Percentiles rank a stretch among this genome's conserved stretches.
Evolutionary conservation across 2,888 invertebrate genomes (phyloP).

Genomic region (Melanotus villosus): DNA sequence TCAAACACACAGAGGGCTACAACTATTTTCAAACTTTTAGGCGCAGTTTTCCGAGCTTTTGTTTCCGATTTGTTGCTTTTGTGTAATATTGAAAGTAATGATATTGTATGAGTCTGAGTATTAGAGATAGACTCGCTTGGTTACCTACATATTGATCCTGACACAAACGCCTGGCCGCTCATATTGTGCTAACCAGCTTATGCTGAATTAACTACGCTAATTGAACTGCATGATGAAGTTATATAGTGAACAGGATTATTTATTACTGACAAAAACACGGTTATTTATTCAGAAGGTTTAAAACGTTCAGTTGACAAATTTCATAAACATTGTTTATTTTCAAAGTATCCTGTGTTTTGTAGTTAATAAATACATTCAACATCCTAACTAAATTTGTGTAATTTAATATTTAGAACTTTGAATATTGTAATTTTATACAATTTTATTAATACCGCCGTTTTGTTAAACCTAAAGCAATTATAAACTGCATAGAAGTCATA

Average conservation of each 20-base stretch:
- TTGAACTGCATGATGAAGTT: constrained; percentile 61
- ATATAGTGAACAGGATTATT: constrained; percentile 55
- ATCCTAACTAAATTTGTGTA: too few species aligned
- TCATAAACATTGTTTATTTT: background rate
- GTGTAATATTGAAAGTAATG: constrained; percentile 39
- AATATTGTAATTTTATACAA: too few species aligned
- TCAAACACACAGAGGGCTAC: constrained; percentile 33
- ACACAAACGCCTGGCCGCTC: constrained; percentile 53
- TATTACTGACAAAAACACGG: background rate
- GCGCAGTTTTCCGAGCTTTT: constrained; percentile 40
- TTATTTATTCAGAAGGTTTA: too few species aligned
- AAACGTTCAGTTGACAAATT: background rate
- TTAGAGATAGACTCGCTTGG: constrained; percentile 50
- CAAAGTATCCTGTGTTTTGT: background rate
- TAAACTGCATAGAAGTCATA: too few species aligned
- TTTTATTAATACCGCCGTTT: too few species aligned
- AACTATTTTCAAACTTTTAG: constrained; percentile 43
- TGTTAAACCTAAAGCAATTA: too few species aligned
- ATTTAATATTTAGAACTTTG: too few species aligned
- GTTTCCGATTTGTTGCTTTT: constrained; percentile 39
- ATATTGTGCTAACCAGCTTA: constrained; percentile 60
- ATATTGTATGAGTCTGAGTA: constrained; percentile 39
- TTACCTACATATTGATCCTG: constrained; percentile 55
- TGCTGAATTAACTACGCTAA: constrained; percentile 62
- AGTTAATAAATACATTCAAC: too few species aligned